Evolutionary conservation across 2,797 vertebrate species (phyloP), one percentile per base, ranked within the genome.

Genomic region (Macropus fuliginosus): DNA sequence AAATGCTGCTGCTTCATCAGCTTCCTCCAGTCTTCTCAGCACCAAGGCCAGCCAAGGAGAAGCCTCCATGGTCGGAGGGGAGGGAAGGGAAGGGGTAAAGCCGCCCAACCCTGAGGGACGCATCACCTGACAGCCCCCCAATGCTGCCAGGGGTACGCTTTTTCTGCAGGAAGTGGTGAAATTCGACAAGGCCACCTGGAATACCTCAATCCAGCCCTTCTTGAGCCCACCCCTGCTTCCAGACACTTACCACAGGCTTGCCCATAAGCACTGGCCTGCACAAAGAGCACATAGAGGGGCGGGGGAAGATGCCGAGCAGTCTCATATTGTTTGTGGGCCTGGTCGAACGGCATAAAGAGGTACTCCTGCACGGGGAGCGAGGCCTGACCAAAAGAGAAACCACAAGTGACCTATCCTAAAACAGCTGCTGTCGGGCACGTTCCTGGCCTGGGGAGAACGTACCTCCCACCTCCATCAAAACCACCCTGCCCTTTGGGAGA

Each of bases 361-460:
- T 99, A 99, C 92, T 99, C 99, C 97, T 99, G 99, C 96, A 99
- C 99, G 0, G 99, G 99, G 54, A 99, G 98, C 28, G 99, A 99
- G 4, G 99, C 99, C 99, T 99, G 97, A 0, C n/a, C 8, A 93
- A 54, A 97, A 93, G 0, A 93, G 21, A 97, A 40, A 87, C 40
- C 27, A 87, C 24, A 74, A 24, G 18, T 40, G 18, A 24, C n/a
- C 34, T 0, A 14, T 40, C 66, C 18, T 21, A 4, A 34, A 59
- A 29, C 28, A 31, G 9, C 11, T 31, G 10, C 28, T 29, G 57
- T 62, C 28, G 14, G 59, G 31, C 3, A 74, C n/a, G 12, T 14
- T 29, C 59, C 59, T 34, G 57, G 57, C 56, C 56, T 28, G 57
- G 3, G 57, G 56, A 29, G 57, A 31, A 62, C 4, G 59, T 4